phyloP scores from a whole-genome alignment of 2,888 invertebrate species.

The Synanthedon myopaeformis region DNA sequence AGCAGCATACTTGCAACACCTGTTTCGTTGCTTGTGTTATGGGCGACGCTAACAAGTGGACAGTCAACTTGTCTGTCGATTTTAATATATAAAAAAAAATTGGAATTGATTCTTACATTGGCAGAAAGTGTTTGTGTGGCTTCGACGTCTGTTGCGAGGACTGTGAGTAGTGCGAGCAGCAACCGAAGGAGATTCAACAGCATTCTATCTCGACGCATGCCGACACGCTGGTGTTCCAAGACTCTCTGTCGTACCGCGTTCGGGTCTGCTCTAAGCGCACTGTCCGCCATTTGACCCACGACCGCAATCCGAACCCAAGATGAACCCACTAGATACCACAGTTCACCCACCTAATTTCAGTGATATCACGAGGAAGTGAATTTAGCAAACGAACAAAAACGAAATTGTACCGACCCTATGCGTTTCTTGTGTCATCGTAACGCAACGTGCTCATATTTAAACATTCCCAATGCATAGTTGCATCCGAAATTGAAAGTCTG shows the following conservation, averaged over 20 bases:
- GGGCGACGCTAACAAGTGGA: too few relatives aligned
- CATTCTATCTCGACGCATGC: conserved; percentile 38
- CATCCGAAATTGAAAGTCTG: too few relatives aligned
- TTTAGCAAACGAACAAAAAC: too few relatives aligned
- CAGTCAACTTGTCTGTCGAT: too few relatives aligned
- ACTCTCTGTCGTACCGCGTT: conserved; percentile 29
- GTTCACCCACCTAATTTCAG: conserved; percentile 64
- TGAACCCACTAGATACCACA: conserved; percentile 31
- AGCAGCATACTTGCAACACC: too few relatives aligned
- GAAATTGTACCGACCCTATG: too few relatives aligned
- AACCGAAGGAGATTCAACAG: conserved; percentile 7
- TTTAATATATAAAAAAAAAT: too few relatives aligned
- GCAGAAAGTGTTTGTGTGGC: not conserved
- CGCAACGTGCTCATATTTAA: too few relatives aligned
- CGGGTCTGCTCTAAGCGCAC: conserved; percentile 22
- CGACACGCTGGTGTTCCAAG: conserved; percentile 38
- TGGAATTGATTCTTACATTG: not conserved
- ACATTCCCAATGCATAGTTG: too few relatives aligned
- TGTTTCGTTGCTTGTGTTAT: too few relatives aligned
- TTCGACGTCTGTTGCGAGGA: conserved; percentile 1
- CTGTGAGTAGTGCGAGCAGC: conserved; percentile 5
- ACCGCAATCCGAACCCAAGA: conserved; percentile 35
- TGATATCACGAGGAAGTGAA: conserved; percentile 26
- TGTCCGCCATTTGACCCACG: conserved; percentile 49
- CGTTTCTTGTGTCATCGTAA: too few relatives aligned